These are phyloP conservation scores for Stichopus horrens DNA, from an alignment of 53 echinoderm and acorn worm species.

Conservation along the genomic window DNA sequence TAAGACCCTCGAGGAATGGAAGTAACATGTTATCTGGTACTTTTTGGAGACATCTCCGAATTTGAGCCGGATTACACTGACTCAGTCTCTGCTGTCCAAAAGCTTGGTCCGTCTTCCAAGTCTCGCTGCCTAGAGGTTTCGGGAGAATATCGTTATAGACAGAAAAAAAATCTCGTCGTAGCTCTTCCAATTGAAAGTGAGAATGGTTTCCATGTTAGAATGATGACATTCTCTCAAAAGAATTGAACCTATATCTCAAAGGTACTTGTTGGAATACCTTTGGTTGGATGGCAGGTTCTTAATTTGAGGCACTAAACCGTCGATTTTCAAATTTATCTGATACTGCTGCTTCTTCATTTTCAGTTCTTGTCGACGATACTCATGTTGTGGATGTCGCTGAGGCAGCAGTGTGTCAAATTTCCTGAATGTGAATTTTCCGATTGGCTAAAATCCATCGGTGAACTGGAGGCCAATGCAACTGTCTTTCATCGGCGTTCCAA, in stretches of 20 bases:
- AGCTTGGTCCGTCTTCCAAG: neutral
- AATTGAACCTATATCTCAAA: neutral
- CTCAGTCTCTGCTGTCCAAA: conserved; percentile 22
- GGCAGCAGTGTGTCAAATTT: conserved; percentile 66
- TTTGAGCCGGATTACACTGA: conserved; percentile 29
- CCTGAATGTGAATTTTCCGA: conserved; percentile 52
- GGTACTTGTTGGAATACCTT: conserved; percentile 15
- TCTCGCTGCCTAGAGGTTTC: conserved; percentile 9
- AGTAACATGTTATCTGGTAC: conserved; percentile 61
- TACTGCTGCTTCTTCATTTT: conserved; percentile 59
- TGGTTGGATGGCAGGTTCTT: conserved; percentile 6
- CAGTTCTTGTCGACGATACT: conserved; percentile 59
- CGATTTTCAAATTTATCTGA: conserved; percentile 57
- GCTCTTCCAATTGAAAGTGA: conserved; percentile 11
- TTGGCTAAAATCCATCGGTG: conserved; percentile 70
- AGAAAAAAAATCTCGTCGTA: conserved; percentile 4
- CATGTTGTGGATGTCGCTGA: conserved; percentile 45
- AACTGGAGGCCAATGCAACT: conserved; percentile 58
- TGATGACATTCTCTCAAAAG: neutral
- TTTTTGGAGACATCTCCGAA: neutral
- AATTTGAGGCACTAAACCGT: conserved; percentile 62
- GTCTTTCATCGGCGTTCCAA: neutral
- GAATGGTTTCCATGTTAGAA: neutral
- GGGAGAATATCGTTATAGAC: conserved; percentile 1
- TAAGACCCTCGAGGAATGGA: conserved; percentile 72